These are phyloP conservation scores for Arion vulgaris DNA, from an alignment of 1,140 invertebrate species.

Conservation along the genomic window DNA sequence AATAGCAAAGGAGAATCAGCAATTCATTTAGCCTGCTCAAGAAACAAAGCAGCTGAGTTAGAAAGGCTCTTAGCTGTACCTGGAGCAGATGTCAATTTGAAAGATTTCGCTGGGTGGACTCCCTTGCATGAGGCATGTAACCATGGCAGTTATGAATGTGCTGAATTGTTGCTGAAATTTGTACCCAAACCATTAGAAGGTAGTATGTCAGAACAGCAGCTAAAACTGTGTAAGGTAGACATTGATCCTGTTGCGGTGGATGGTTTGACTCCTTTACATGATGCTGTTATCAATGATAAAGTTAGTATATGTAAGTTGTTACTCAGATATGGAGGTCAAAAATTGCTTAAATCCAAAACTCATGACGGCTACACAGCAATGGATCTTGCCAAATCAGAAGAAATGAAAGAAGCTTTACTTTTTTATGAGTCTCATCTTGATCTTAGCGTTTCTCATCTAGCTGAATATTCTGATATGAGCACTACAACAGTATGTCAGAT, in stretches of 20 bases:
- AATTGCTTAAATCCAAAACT: constrained; percentile 50
- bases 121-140: constrained; percentile 95
- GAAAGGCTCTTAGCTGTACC: neutral
- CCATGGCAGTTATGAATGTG: constrained; percentile 86
- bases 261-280: constrained; percentile 65
- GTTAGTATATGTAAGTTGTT: constrained; percentile 56
- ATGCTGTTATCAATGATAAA: constrained; percentile 60
- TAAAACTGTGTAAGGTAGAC: constrained; percentile 54
- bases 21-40: constrained; percentile 15
- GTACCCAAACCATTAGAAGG: constrained; percentile 57
- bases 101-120: constrained; percentile 91
- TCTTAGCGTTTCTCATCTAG: neutral
- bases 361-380: constrained; percentile 46
- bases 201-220: neutral
- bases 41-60: neutral
- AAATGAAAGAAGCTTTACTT: constrained; percentile 47
- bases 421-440: neutral
- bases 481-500: neutral
- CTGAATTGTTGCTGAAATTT: constrained; percentile 79
- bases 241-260: constrained; percentile 51
- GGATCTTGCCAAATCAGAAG: constrained; percentile 53
- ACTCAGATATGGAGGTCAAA: constrained; percentile 60
- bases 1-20: constrained; percentile 30
- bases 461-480: neutral
- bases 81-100: constrained; percentile 64